Percentiles rank a stretch among this genome's conserved stretches.
These are phyloP conservation scores for Thinocorus orbignyianus DNA, from an alignment of 2,113 vertebrate species.

Conservation along the genomic window DNA sequence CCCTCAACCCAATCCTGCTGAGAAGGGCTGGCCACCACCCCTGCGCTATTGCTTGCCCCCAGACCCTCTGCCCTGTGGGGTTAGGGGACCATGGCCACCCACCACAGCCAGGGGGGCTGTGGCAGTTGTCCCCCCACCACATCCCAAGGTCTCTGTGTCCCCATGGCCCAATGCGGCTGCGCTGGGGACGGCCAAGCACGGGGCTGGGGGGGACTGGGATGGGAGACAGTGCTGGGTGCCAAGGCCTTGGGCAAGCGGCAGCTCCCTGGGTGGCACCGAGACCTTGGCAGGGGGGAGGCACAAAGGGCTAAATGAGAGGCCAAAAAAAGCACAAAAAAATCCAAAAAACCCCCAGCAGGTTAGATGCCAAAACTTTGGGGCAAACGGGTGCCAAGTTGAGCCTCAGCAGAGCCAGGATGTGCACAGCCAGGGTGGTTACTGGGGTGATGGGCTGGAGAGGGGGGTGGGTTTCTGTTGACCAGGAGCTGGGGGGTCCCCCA, in stretches of 20 bases:
- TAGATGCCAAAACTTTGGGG: neutral
- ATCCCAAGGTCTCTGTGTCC: neutral
- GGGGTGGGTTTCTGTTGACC: neutral
- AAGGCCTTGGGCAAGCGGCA: neutral
- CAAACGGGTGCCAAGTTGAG: neutral
- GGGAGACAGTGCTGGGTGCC: neutral
- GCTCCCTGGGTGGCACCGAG: rapidly evolving
- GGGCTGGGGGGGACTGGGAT: neutral
- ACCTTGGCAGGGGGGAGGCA: too few relatives aligned
- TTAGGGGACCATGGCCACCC: neutral
- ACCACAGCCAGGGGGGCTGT: rapidly evolving
- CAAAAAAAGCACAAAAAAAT: neutral
- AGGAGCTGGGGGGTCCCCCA: neutral
- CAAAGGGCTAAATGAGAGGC: neutral
- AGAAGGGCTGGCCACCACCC: too few relatives aligned
- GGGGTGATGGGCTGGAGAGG: neutral
- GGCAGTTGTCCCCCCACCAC: neutral
- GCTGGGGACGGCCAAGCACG: neutral
- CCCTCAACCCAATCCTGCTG: neutral
- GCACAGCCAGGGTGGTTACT: neutral
- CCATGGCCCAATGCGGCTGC: neutral
- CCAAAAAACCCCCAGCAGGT: neutral
- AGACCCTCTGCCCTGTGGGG: neutral
- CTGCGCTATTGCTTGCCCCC: neutral
- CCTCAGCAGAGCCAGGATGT: neutral